These are phyloP conservation scores for Drymonia ruficornis DNA, from an alignment of 2,888 invertebrate species.

Conservation along the genomic window DNA sequence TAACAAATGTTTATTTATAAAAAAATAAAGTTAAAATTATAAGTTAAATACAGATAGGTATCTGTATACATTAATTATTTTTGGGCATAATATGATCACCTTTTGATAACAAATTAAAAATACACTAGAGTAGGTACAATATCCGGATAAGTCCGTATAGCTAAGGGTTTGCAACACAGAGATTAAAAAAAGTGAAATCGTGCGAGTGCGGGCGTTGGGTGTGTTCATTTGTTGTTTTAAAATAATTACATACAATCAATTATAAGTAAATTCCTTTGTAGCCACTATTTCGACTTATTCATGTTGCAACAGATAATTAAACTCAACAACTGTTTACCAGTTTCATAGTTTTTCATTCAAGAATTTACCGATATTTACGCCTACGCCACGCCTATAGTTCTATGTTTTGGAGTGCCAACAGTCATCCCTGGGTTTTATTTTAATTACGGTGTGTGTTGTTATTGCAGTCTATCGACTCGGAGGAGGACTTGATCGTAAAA, in stretches of 20 bases:
- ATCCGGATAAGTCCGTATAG: too few species aligned
- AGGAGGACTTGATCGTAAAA: slow-evolving; percentile 83
- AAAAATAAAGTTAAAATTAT: too few species aligned
- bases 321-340: background rate
- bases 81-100: too few species aligned
- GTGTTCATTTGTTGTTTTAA: slow-evolving; percentile 36
- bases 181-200: slow-evolving; percentile 17
- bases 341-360: slow-evolving; percentile 62
- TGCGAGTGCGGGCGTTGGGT: slow-evolving; percentile 32
- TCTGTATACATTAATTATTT: too few species aligned
- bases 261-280: background rate
- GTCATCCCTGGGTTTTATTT: slow-evolving; percentile 30
- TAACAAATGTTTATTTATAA: too few species aligned
- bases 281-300: background rate
- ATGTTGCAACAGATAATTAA: background rate
- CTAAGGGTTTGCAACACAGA: background rate
- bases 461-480: slow-evolving; percentile 75
- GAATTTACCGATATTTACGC: slow-evolving; percentile 57
- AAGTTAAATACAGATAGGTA: too few species aligned
- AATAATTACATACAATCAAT: background rate
- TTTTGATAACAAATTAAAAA: too few species aligned
- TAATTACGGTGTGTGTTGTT: slow-evolving; percentile 51
- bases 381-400: slow-evolving; percentile 75
- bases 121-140: too few species aligned
- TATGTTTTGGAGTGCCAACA: slow-evolving; percentile 27